Evolutionary conservation across 1,140 invertebrate species (phyloP), one percentile per base, ranked within the genome.

Genomic region (Zaprionus kolodkinae): DNA sequence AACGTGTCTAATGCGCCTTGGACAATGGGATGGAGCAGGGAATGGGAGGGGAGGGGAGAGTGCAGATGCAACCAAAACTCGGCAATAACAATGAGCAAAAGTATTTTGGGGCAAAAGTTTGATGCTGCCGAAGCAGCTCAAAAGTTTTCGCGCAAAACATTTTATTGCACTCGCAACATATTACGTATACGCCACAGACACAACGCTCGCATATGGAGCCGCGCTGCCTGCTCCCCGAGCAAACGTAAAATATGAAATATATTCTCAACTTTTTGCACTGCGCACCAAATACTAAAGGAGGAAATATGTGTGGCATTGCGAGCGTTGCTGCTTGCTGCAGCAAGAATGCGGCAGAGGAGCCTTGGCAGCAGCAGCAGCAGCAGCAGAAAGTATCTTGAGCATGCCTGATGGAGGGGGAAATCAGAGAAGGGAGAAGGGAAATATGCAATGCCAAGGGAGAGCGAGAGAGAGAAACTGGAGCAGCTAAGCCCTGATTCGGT

Each of bases 241-340:
- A 70, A 83, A 81, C 82, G 85, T 88, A 89, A 88, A 88, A 89
- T 89, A 88, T 88, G 85, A 88, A 89, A 88, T 89, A 89, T 88
- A 85, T 85, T 88, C 45, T 89, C 72, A 88, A 85, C 85, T 88
- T 88, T 84, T 84, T 79, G 79, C 72, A 67, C 83, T 48, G 64
- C 36, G 65, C 62, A 36, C 38, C 65, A 76, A 76, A 84, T 52
- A 72, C 43, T 63, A 56, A 56, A 66, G 15, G 66, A 27, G 66
- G 36, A 89, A 88, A 89, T 89, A 85, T 81, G 78, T 88, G 85
- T 64, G 67, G 85, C 85, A 87, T 87, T 68, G 25, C 52, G 11
- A 36, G 48, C 43, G 61, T 5, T 25, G 48, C 35, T 59, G 52
- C 57, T 68, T 59, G 52, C 57, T 68, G 43, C 30, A 67, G 72